Percentiles rank a stretch among this genome's conserved stretches.
Conservation (phyloP, 2,888 invertebrate species). For the Monoplex corrugatus region DNA sequence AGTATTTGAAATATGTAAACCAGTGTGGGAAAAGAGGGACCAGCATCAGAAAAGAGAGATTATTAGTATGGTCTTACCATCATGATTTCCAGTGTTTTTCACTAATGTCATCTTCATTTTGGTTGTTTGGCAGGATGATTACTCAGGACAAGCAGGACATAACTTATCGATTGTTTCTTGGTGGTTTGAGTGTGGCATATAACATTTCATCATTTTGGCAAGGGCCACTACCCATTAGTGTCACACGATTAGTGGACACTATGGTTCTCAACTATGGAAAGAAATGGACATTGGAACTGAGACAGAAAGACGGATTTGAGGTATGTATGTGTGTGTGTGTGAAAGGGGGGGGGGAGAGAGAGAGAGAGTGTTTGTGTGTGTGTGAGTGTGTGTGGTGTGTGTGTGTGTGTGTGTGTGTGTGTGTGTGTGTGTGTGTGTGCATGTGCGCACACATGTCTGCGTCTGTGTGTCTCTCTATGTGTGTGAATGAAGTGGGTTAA, state of each 20-base stretch:
- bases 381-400: not conserved
- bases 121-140: constrained; percentile 64
- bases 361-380: not conserved
- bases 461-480: not conserved
- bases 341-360: not conserved
- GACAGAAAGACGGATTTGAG: constrained; percentile 55
- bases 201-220: constrained; percentile 64
- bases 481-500: no score
- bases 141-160: constrained; percentile 72
- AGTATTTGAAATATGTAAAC: no score
- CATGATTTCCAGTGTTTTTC: no score
- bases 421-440: not conserved
- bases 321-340: constrained; percentile 42
- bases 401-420: not conserved
- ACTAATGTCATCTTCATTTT: no score
- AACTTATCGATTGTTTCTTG: constrained; percentile 68
- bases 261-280: constrained; percentile 45
- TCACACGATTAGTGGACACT: not conserved
- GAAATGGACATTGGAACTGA: constrained; percentile 61
- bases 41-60: no score
- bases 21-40: no score
- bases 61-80: no score
- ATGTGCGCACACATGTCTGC: no score
- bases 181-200: constrained; percentile 73
- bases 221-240: constrained; percentile 69